phyloP scores from a whole-genome alignment of 2,113 vertebrate species.

The Pardalotus punctatus region DNA sequence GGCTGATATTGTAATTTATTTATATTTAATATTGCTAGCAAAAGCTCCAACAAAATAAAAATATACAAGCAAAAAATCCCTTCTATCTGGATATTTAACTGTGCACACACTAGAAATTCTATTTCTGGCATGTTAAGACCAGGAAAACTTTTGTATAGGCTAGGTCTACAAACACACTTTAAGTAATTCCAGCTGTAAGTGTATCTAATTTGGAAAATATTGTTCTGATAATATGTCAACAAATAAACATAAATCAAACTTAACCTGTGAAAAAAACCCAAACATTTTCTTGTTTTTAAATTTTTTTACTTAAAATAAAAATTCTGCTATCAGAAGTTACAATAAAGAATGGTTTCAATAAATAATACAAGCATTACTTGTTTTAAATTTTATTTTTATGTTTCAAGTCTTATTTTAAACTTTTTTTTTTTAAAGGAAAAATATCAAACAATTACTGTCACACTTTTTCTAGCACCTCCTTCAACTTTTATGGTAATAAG shows the following conservation, averaged over 20 bases:
- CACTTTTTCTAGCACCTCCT: neutral
- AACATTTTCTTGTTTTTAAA: neutral
- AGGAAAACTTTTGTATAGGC: neutral
- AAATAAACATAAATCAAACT: slow-evolving; percentile 8
- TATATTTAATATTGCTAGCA: neutral
- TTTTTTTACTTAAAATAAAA: neutral
- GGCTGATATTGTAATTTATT: neutral
- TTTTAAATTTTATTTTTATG: neutral
- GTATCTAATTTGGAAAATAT: neutral
- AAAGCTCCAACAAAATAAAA: neutral
- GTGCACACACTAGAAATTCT: neutral
- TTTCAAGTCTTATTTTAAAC: neutral
- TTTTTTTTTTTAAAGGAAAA: neutral
- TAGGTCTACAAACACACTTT: neutral
- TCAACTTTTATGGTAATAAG: neutral
- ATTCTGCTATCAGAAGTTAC: neutral
- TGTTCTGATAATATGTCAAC: neutral
- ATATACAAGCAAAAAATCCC: neutral
- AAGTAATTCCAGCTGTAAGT: neutral
- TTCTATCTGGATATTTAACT: neutral
- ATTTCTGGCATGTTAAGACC: neutral
- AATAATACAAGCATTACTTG: neutral
- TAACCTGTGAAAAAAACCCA: neutral
- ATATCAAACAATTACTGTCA: neutral
- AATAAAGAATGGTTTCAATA: neutral